Evolutionary conservation across 2,113 vertebrate genomes (phyloP).

Genomic region (Trematocara unimaculatum): DNA sequence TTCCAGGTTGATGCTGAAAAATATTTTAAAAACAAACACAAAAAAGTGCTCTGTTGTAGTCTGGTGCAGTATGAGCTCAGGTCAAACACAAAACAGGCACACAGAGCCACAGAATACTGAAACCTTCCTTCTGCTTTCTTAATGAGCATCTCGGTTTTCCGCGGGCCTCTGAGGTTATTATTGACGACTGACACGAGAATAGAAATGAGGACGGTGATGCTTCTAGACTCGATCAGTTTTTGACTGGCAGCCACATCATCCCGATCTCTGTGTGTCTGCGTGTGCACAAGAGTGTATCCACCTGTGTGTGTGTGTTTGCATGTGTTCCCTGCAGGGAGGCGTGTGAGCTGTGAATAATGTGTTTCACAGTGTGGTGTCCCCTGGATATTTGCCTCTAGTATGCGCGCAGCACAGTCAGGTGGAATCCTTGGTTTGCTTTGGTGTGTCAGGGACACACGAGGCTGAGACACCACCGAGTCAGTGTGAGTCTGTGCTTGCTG

Average conservation of each 20-base stretch:
- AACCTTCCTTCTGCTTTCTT: background rate
- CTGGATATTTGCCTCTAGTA: slow-evolving; percentile 33
- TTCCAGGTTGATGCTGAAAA: background rate
- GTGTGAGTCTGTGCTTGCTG: background rate
- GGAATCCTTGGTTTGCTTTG: slow-evolving; percentile 25
- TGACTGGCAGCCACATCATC: slow-evolving; percentile 7
- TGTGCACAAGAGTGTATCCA: background rate
- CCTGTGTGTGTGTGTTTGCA: background rate
- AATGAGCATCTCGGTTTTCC: background rate
- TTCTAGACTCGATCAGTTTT: background rate
- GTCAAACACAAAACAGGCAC: background rate
- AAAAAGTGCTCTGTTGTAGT: background rate
- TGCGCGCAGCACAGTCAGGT: slow-evolving; percentile 29
- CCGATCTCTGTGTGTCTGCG: background rate
- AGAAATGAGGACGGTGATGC: slow-evolving; percentile 24
- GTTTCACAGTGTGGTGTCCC: slow-evolving; percentile 41
- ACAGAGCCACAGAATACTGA: background rate
- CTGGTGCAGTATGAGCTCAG: background rate
- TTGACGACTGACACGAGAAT: background rate
- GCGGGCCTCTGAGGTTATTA: background rate
- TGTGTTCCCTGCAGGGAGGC: background rate
- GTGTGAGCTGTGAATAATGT: slow-evolving; percentile 49
- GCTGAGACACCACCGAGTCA: background rate
- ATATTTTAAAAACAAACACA: background rate
- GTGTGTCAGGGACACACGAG: background rate